Conservation (phyloP, 92 coral and sea anemone species). For the Metridium senile region DNA sequence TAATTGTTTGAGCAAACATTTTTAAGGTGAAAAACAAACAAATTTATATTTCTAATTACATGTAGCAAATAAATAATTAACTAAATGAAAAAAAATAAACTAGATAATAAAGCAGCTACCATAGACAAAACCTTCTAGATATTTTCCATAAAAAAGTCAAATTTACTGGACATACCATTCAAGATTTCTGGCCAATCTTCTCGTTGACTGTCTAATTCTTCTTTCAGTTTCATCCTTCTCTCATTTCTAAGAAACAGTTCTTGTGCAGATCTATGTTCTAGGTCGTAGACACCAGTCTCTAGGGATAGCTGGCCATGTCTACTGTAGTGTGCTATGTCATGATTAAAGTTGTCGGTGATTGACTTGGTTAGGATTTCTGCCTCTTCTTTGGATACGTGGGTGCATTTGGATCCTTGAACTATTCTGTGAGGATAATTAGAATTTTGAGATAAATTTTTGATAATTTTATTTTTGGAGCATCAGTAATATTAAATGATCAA, state of each 20-base stretch:
- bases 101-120: too few relatives aligned
- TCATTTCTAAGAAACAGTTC: slow-evolving; percentile 93
- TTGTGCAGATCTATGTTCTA: slow-evolving; percentile 92
- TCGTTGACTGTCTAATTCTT: slow-evolving; percentile 68
- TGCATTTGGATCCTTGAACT: slow-evolving; percentile 67
- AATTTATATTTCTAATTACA: too few relatives aligned
- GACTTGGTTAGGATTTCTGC: slow-evolving; percentile 53
- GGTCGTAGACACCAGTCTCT: slow-evolving; percentile 90
- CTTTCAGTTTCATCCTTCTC: slow-evolving; percentile 77
- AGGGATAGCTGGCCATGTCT: slow-evolving; percentile 86
- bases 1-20: neutral
- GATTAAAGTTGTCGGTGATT: slow-evolving; percentile 78
- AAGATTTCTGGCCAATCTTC: slow-evolving; percentile 92
- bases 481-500: neutral
- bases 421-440: slow-evolving; percentile 46
- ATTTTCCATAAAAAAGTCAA: neutral
- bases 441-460: neutral
- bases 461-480: neutral
- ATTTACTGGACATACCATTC: slow-evolving; percentile 49
- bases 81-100: too few relatives aligned
- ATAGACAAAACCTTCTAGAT: too few relatives aligned
- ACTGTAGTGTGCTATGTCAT: slow-evolving; percentile 93
- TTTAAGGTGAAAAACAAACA: neutral
- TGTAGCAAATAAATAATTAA: too few relatives aligned
- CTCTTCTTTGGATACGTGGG: slow-evolving; percentile 71